phyloP scores from a whole-genome alignment of 1,140 invertebrate species.

The Drosophila virilis region DNA sequence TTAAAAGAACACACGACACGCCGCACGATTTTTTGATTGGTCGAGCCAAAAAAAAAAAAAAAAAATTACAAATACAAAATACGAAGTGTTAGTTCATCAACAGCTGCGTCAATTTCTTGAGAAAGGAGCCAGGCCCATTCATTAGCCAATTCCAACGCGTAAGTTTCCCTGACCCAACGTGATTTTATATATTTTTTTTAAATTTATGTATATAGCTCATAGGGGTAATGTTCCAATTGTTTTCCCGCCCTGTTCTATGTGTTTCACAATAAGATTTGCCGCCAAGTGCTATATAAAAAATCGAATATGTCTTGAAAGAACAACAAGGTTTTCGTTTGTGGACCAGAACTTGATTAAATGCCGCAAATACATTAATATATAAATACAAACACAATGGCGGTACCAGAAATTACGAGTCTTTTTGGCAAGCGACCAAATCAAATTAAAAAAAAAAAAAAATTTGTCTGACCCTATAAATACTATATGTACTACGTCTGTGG shows the following conservation, averaged over 20 bases:
- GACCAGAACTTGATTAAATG: slow-evolving; percentile 66
- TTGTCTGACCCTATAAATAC: slow-evolving; percentile 39
- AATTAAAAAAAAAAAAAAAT: slow-evolving; percentile 52
- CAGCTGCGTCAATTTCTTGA: slow-evolving; percentile 11
- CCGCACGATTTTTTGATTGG: neutral
- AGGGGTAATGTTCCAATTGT: slow-evolving; percentile 7
- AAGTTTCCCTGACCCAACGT: slow-evolving; percentile 37
- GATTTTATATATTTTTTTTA: slow-evolving; percentile 36
- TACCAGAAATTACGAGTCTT: slow-evolving; percentile 47
- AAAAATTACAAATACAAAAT: slow-evolving; percentile 28
- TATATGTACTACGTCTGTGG: slow-evolving; percentile 1
- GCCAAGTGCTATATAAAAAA: slow-evolving; percentile 13
- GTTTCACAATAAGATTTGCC: slow-evolving; percentile 15
- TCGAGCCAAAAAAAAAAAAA: slow-evolving; percentile 16
- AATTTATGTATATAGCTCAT: slow-evolving; percentile 43
- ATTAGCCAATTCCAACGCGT: slow-evolving; percentile 63
- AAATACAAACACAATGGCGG: slow-evolving; percentile 38
- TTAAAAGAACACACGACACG: slow-evolving; percentile 45
- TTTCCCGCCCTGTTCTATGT: neutral
- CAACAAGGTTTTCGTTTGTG: slow-evolving; percentile 41
- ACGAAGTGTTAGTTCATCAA: slow-evolving; percentile 32
- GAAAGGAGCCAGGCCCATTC: slow-evolving; percentile 36
- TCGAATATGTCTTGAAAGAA: slow-evolving; percentile 32
- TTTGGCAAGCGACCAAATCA: slow-evolving; percentile 73
- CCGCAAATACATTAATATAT: slow-evolving; percentile 19